Base-by-base conservation (phyloP, 2,888 invertebrate genomes). In the Seira ritae region DNA sequence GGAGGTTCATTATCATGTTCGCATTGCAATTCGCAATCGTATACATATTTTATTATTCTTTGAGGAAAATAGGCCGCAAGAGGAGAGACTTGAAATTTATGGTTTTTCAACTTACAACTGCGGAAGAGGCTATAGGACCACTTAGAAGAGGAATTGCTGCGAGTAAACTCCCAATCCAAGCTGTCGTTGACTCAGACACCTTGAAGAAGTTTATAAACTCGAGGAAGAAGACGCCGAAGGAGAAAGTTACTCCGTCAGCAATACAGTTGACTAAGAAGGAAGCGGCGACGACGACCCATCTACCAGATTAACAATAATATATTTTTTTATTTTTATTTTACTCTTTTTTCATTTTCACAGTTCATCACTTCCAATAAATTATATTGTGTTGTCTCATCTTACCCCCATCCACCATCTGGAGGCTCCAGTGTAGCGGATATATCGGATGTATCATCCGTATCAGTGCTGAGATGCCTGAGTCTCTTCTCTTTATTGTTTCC, bases 181-280 rank as follows among this genome's bases (percentile, higher is more conserved):
- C 96, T 0, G 97, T 97, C 90, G 96, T 95, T 77, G 96, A 95
- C 89, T 96, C 95, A 73, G 95, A 94, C 90, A 95, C 94, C 68
- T 94, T 94, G 91, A 97, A 98, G 90, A 96, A 95, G 89, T 95
- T 94, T 80, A 96, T 92, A 89, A 98, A 95, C 90, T 96, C 95
- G 1, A 95, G 94, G 91, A 94, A 97, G 89, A 98, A 94, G 2
- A 97, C 95, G 77, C 98, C 98, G 91, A 97, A 97, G 86, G 96
- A 96, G 91, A 97, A 97, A 0, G 96, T 96, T 87, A 97, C 94
- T 1, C 98, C 98, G 90, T 98, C 98, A 60, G 96, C 96, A 89
- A 98, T 96, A 85, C 97, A 92, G 90, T 97, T 97, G 86, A 97
- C 95, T 92, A 97, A 93, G 90, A 98, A 97, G 0, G 96, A 95